Conservation (phyloP, 2,797 vertebrate species). For the Tragelaphus oryx region DNA sequence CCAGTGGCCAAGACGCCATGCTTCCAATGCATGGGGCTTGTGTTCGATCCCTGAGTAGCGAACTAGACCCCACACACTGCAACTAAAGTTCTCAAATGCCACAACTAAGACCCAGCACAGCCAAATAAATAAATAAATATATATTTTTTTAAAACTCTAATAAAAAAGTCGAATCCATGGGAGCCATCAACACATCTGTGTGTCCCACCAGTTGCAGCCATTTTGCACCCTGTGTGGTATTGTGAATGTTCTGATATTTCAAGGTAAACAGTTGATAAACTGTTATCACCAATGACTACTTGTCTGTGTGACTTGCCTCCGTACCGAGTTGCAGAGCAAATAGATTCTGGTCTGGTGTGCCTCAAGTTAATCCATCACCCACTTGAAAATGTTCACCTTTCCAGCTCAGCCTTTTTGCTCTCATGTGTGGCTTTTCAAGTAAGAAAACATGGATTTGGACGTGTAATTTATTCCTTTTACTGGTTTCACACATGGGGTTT, state of each 20-base stretch:
- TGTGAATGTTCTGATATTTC: neutral
- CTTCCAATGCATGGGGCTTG: neutral
- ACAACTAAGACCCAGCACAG: neutral
- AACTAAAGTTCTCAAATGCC: neutral
- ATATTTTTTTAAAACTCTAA: neutral
- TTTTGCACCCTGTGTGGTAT: neutral
- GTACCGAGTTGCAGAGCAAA: neutral
- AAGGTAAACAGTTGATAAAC: neutral
- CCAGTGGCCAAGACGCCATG: neutral
- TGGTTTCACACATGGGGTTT: neutral
- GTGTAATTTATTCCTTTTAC: neutral
- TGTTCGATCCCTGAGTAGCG: neutral
- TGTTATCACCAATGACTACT: neutral
- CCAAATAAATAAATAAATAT: neutral
- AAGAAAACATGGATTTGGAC: neutral
- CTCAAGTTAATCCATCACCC: fast-evolving
- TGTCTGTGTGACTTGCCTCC: neutral
- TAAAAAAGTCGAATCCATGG: neutral
- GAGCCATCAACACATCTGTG: neutral
- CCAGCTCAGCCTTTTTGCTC: neutral
- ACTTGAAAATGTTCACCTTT: neutral
- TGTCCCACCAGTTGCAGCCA: neutral
- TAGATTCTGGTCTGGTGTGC: neutral
- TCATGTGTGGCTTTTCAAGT: neutral
- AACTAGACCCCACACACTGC: neutral